Evolutionary conservation across 2,888 invertebrate species (phyloP).

Genomic region (Ditylenchus weischeri): DNA sequence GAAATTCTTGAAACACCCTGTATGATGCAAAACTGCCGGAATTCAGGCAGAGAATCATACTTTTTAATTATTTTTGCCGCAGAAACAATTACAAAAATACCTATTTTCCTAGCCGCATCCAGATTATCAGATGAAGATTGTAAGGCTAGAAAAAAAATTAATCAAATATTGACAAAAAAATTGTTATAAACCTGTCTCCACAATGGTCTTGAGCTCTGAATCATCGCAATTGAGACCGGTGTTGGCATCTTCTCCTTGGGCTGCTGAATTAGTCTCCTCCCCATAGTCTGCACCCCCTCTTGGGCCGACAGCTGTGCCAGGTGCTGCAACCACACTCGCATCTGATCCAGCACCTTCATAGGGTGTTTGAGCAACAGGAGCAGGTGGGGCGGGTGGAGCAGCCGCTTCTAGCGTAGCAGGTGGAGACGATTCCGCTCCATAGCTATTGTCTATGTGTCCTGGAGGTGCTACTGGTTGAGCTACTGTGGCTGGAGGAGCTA

Average conservation of each 20-base stretch:
- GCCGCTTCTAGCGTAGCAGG: constrained; percentile 2
- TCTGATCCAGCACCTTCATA: neutral
- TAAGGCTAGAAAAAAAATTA: no score
- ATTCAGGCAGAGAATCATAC: no score
- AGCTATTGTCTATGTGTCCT: no score
- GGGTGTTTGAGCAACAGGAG: constrained; percentile 14
- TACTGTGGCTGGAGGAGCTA: neutral
- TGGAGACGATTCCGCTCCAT: neutral
- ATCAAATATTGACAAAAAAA: no score
- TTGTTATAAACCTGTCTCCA: constrained; percentile 33
- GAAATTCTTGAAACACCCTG: no score
- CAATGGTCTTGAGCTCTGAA: constrained; percentile 46
- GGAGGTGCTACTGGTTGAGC: neutral
- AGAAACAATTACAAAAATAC: no score
- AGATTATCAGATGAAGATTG: constrained; percentile 42
- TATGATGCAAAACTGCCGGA: no score
- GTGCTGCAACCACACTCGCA: neutral
- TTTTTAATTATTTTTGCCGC: no score
- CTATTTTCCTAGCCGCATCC: constrained; percentile 55
- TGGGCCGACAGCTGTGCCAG: constrained; percentile 19
- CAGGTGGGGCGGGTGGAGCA: constrained; percentile 5
- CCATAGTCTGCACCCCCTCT: constrained; percentile 30
- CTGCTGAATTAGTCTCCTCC: constrained; percentile 26
- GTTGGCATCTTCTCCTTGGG: constrained; percentile 15
- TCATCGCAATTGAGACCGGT: constrained; percentile 49